These are phyloP conservation scores for Drosophila mimica DNA, from an alignment of 2,888 invertebrate genomes.

Conservation along the genomic window DNA sequence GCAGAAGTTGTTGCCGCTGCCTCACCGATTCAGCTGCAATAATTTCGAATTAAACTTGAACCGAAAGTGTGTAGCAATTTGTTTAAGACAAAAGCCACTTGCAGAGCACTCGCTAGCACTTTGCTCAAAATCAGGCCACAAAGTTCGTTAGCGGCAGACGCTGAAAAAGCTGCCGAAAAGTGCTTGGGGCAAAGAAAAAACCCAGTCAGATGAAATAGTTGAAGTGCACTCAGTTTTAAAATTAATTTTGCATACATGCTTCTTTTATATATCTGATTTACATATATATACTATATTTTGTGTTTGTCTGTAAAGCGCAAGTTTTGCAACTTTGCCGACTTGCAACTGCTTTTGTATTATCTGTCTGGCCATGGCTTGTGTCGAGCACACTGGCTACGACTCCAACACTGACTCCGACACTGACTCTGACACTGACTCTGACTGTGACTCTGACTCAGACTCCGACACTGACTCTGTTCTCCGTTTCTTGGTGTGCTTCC, in stretches of 20 bases:
- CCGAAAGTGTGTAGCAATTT: conserved; percentile 78
- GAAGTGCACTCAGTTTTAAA: conserved; percentile 67
- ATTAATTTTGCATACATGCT: conserved; percentile 71
- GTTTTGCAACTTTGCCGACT: conserved; percentile 69
- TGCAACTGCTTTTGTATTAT: conserved; percentile 41
- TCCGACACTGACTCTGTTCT: conserved; percentile 16
- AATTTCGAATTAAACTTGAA: conserved; percentile 77
- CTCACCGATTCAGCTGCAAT: conserved; percentile 48
- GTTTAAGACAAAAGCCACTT: conserved; percentile 76
- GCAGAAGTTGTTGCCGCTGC: conserved; percentile 66
- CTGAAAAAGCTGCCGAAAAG: conserved; percentile 2
- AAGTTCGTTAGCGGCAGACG: conserved; percentile 49
- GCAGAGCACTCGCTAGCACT: conserved; percentile 11
- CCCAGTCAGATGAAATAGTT: conserved; percentile 58
- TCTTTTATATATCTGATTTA: conserved; percentile 1
- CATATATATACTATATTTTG: not conserved
- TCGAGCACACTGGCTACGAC: conserved; percentile 23
- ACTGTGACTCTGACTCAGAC: not conserved
- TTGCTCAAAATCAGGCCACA: conserved; percentile 39
- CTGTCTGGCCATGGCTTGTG: conserved; percentile 32
- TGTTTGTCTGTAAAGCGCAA: conserved; percentile 39
- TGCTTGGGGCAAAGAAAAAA: conserved; percentile 13
- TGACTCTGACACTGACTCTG: not conserved
- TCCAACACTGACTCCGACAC: not conserved
- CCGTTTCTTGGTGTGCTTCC: conserved; percentile 19